Base-by-base conservation (phyloP, 2,888 invertebrate species). In the Synanthedon myopaeformis region DNA sequence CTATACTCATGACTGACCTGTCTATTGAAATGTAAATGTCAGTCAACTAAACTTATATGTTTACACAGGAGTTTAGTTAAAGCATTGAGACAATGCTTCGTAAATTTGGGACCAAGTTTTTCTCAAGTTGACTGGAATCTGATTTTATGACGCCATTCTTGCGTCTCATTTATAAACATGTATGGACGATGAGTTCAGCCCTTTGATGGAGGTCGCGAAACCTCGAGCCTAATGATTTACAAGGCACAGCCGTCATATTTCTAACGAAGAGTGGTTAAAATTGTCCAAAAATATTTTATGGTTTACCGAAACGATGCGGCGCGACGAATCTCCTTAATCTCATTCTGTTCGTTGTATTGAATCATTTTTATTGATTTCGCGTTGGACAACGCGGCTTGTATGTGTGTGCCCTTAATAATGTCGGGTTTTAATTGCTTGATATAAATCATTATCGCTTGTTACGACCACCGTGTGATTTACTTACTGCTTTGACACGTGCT, bases 201-300 rank as follows among this genome's bases (percentile, higher is more conserved):
- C 66, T 69, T 69, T 70, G 70, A 72, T 64, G 71, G 70, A 65
- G 73, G 76, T 79, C 76, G 68, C 79, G 61, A 79, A 82, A 84
- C 80, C 81, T 79, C 82, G 81, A 74, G 67, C 64, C 56, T 68
- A 61, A 74, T 81, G 79, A 83, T 82, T 83, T 83, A 82, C 72
- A 68, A 55, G 74, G 72, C 71, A 74, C 67, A 63, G 58, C 63
- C 60, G 64, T 67, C 70, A 69, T 78, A 81, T 76, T 78, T 80
- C 79, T 82, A 81, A 61, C 69, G 64, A 65, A 64, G 66, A 65
- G 64, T 62, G 62, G 63, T 63, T 58, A 64, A 72, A 77, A 81
- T 77, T 82, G 79, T 74, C 82, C 82, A 75, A 82, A 78, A 81
- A 82, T 83, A 77, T 73, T 82, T 85, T 83, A 86, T 76, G 80